Evolutionary conservation across 2,888 invertebrate genomes (phyloP).

Genomic region (Notodonta ziczac): DNA sequence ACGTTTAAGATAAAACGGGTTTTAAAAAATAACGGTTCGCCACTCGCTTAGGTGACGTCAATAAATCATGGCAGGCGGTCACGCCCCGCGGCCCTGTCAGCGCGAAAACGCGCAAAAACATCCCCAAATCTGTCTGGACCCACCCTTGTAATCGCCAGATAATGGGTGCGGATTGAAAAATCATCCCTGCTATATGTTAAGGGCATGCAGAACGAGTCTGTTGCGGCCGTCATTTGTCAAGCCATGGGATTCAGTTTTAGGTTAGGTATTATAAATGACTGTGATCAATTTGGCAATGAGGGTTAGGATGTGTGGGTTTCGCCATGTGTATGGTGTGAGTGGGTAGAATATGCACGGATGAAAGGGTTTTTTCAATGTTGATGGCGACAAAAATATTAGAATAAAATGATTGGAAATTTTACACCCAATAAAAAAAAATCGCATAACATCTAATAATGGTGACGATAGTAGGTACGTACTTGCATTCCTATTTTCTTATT

Average conservation of each 20-base stretch:
- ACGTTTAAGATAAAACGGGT: conserved; percentile 66
- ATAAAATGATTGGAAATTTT: too few relatives aligned
- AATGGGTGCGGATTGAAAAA: conserved; percentile 80
- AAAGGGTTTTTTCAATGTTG: not conserved
- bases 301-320: conserved; percentile 33
- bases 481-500: too few relatives aligned
- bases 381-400: not conserved
- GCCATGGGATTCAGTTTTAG: conserved; percentile 45
- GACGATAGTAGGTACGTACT: too few relatives aligned
- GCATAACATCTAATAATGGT: too few relatives aligned
- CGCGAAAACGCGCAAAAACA: conserved; percentile 65
- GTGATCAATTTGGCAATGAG: conserved; percentile 46
- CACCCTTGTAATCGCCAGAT: conserved; percentile 82
- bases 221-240: conserved; percentile 51
- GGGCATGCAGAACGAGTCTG: conserved; percentile 51
- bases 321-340: not conserved
- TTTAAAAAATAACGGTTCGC: conserved; percentile 69
- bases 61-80: conserved; percentile 71
- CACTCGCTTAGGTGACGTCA: conserved; percentile 57
- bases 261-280: conserved; percentile 50
- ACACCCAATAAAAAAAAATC: too few relatives aligned
- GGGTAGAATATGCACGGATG: not conserved
- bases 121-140: conserved; percentile 73
- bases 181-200: conserved; percentile 71
- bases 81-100: conserved; percentile 57